phyloP scores from a whole-genome alignment of 2,797 vertebrate genomes.

The Chelon auratus region DNA sequence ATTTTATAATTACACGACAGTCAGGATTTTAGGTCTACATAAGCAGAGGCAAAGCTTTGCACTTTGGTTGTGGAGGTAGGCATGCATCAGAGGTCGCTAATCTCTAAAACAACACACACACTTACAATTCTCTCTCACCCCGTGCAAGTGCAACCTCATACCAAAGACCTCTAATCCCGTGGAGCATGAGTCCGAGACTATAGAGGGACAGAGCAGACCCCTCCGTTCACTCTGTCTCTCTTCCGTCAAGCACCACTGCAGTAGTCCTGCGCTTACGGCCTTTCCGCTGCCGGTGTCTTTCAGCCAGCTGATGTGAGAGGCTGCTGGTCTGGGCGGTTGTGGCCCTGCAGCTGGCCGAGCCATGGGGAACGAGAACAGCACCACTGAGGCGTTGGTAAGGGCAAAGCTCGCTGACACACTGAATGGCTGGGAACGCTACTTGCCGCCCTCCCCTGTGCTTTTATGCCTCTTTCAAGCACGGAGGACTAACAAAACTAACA shows the following conservation, averaged over 20 bases:
- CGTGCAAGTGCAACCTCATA: conserved; percentile 49
- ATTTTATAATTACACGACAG: background rate
- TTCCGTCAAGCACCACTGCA: conserved; percentile 14
- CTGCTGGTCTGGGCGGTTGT: conserved; percentile 58
- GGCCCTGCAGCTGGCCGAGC: conserved; percentile 65
- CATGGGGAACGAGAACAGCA: conserved; percentile 88
- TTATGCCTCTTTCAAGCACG: conserved; percentile 13
- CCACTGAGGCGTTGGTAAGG: conserved; percentile 82
- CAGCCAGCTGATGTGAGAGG: conserved; percentile 78
- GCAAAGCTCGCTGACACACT: conserved; percentile 21
- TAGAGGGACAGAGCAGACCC: conserved; percentile 25
- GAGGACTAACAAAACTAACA: conserved; percentile 61
- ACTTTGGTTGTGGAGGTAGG: conserved; percentile 62
- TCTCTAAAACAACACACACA: conserved; percentile 56
- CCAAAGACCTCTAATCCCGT: conserved; percentile 71
- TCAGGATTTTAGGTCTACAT: conserved; percentile 31
- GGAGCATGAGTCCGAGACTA: conserved; percentile 37
- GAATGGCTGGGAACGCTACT: conserved; percentile 33
- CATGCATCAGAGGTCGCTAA: conserved; percentile 59
- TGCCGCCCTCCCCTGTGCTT: conserved; percentile 12
- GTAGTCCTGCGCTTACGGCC: conserved; percentile 53
- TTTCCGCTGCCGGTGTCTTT: conserved; percentile 70
- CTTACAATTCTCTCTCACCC: conserved; percentile 47
- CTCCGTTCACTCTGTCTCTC: conserved; percentile 22
- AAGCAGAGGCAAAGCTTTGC: conserved; percentile 24